These are phyloP conservation scores for Hedya salicella DNA, from an alignment of 2,888 invertebrate species.

Conservation along the genomic window DNA sequence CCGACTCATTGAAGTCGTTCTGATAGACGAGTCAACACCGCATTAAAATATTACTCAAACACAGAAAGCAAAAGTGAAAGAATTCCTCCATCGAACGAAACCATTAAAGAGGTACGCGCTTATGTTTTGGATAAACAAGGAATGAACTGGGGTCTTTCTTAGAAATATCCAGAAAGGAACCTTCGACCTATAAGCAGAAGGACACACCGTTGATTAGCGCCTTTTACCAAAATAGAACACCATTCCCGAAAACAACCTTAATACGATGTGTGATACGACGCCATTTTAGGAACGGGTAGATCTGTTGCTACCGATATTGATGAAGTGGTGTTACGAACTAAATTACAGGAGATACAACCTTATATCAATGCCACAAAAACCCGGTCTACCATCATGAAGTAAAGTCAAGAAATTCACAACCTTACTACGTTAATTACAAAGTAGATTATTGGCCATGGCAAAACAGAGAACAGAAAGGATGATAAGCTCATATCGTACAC, in stretches of 20 bases:
- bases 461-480: constrained; percentile 52
- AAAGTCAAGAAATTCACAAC: not conserved
- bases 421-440: constrained; percentile 41
- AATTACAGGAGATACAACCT: constrained; percentile 58
- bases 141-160: constrained; percentile 67
- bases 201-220: constrained; percentile 76
- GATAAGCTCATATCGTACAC: constrained; percentile 66
- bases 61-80: constrained; percentile 76
- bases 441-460: constrained; percentile 49
- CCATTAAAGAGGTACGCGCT: constrained; percentile 70
- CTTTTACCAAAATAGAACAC: constrained; percentile 54
- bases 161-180: constrained; percentile 71
- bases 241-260: constrained; percentile 54
- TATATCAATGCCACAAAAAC: constrained; percentile 55
- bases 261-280: constrained; percentile 50
- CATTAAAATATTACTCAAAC: constrained; percentile 44
- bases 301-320: constrained; percentile 59
- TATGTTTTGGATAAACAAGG: constrained; percentile 74
- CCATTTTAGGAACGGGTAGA: constrained; percentile 50
- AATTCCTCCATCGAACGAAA: constrained; percentile 63
- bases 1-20: constrained; percentile 39
- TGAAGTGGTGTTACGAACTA: constrained; percentile 58
- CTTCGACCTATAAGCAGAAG: constrained; percentile 63
- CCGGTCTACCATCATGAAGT: not conserved
- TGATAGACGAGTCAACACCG: constrained; percentile 46